A percentile compares a stretch with the other conserved stretches of the same genome.
phyloP scores from a whole-genome alignment of 2,797 vertebrate species.

The Phalloptychus januarius region DNA sequence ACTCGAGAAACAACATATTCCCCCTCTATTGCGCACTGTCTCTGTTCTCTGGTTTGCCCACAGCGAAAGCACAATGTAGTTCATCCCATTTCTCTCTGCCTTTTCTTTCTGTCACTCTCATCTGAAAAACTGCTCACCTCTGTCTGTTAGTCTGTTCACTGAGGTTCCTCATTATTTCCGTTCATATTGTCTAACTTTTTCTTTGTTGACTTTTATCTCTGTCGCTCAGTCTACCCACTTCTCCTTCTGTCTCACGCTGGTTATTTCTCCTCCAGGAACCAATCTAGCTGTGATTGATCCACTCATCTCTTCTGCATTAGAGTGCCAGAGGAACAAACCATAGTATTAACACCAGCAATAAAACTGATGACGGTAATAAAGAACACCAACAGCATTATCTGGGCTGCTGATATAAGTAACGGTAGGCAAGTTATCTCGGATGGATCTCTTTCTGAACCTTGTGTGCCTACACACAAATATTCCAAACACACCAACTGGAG shows the following conservation, averaged over 20 bases:
- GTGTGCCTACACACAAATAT: conserved; percentile 23
- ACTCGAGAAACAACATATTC: conserved; percentile 2
- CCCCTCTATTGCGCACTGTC: conserved; percentile 1
- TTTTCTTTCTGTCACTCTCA: conserved; percentile 15
- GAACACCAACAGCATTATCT: conserved; percentile 67
- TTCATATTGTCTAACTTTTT: conserved; percentile 47
- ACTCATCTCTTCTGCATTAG: conserved; percentile 84
- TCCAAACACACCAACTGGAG: neutral
- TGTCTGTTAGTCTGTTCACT: conserved; percentile 43
- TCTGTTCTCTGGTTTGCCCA: conserved; percentile 5
- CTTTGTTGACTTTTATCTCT: conserved; percentile 41
- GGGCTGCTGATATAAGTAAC: conserved; percentile 66
- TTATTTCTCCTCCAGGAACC: conserved; percentile 72
- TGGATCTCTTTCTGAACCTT: conserved; percentile 41
- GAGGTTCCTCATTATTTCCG: conserved; percentile 54
- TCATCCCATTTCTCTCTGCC: conserved; percentile 19
- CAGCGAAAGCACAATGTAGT: conserved; percentile 17
- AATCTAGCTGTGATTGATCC: conserved; percentile 81
- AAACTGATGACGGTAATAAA: conserved; percentile 79
- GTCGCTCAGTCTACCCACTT: conserved; percentile 16
- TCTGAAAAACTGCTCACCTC: conserved; percentile 36
- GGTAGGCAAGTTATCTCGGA: conserved; percentile 53
- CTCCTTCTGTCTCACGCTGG: conserved; percentile 37
- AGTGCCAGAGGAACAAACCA: conserved; percentile 65
- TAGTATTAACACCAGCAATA: conserved; percentile 76